Percentiles rank a stretch among this genome's conserved stretches.
Evolutionary conservation across 2,797 vertebrate species (phyloP).

Genomic region (Gastrophryne carolinensis): DNA sequence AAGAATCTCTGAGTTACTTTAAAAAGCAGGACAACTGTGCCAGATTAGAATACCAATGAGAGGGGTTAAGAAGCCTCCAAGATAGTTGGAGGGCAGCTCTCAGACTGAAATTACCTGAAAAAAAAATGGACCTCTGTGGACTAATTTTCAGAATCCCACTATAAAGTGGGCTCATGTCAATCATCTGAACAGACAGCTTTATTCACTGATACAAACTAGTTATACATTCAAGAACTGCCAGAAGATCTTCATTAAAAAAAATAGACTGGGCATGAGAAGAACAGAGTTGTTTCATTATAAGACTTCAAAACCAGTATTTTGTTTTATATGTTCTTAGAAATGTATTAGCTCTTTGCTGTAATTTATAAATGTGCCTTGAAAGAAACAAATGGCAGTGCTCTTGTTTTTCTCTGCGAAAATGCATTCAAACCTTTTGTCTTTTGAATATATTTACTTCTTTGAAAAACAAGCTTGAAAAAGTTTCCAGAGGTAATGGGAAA

Average conservation of each 20-base stretch:
- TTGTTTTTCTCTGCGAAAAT: slow-evolving; percentile 76
- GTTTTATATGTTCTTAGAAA: slow-evolving; percentile 80
- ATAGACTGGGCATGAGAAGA: slow-evolving; percentile 76
- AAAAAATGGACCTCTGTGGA: slow-evolving; percentile 94
- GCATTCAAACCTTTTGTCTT: slow-evolving; percentile 74
- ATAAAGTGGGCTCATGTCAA: slow-evolving; percentile 99
- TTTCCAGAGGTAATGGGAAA: slow-evolving; percentile 78
- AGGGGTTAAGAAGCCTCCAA: slow-evolving; percentile 98
- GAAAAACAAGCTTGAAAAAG: slow-evolving; percentile 81
- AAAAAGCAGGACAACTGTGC: slow-evolving; percentile 92
- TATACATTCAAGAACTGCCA: slow-evolving; percentile 88
- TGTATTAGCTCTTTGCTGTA: slow-evolving; percentile 72
- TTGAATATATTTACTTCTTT: slow-evolving; percentile 81
- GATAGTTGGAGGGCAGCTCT: slow-evolving; percentile 95
- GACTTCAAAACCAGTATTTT: slow-evolving; percentile 79
- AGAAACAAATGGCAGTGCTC: slow-evolving; percentile 76
- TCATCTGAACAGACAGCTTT: slow-evolving; percentile 99
- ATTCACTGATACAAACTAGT: slow-evolving; percentile 99
- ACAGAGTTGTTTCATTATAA: slow-evolving; percentile 79
- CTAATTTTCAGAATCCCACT: slow-evolving; percentile 99
- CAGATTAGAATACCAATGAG: slow-evolving; percentile 99
- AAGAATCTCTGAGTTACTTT: slow-evolving; percentile 96
- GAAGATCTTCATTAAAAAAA: slow-evolving; percentile 87
- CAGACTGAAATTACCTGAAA: slow-evolving; percentile 93
- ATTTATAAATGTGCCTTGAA: slow-evolving; percentile 73